A percentile compares a stretch with the other conserved stretches of the same genome.
Evolutionary conservation across 2,888 invertebrate genomes (phyloP).

Genomic region (Hirtodrosophila trivittata): DNA sequence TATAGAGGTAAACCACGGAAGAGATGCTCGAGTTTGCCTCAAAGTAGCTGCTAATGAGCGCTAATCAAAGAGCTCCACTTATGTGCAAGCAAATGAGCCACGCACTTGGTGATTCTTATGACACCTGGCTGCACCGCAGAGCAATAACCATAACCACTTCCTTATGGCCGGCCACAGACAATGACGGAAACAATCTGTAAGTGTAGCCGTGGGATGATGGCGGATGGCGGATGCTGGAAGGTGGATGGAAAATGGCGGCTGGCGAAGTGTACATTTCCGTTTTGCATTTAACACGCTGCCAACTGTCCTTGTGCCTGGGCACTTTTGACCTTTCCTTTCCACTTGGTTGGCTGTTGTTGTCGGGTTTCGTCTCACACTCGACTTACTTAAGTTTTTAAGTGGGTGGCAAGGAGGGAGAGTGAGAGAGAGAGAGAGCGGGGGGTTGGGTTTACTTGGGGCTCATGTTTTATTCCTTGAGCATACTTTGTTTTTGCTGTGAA

Average conservation of each 20-base stretch:
- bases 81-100: conserved; percentile 20
- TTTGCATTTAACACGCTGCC: conserved; percentile 9
- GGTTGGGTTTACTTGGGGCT: conserved; percentile 33
- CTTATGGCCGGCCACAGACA: conserved; percentile 35
- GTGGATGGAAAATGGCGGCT: too few relatives aligned
- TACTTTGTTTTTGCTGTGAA: conserved; percentile 57
- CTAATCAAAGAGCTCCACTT: conserved; percentile 47
- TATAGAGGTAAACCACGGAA: conserved; percentile 7
- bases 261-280: conserved; percentile 39
- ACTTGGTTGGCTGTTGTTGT: conserved; percentile 21
- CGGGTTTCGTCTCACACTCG: conserved; percentile 41
- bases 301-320: conserved; percentile 19
- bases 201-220: conserved; percentile 3
- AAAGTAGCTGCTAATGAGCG: conserved; percentile 44
- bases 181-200: conserved; percentile 18
- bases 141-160: conserved; percentile 45
- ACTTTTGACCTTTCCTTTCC: conserved; percentile 18
- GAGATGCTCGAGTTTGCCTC: neutral
- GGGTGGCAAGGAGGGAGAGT: conserved; percentile 2
- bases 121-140: conserved; percentile 35
- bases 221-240: too few relatives aligned
- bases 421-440: neutral
- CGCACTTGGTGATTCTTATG: conserved; percentile 1
- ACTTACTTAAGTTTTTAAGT: conserved; percentile 59
- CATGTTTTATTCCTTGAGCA: conserved; percentile 70